Percentiles rank a stretch among this genome's conserved stretches.
phyloP scores from a whole-genome alignment of 2,113 vertebrate species.

The Melospiza melodia region DNA sequence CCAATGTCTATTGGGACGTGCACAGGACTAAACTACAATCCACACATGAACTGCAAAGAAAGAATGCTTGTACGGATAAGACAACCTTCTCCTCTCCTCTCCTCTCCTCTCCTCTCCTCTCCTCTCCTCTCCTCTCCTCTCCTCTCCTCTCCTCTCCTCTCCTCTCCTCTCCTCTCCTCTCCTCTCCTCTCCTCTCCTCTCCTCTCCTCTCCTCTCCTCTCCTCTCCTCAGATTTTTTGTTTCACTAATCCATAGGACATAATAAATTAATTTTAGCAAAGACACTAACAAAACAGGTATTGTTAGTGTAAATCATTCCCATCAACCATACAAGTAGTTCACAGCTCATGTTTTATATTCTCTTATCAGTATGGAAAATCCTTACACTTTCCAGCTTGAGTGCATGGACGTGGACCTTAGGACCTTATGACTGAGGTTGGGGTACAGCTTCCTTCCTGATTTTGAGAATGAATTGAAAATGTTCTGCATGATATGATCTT shows the following conservation, averaged over 20 bases:
- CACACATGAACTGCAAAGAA: background rate
- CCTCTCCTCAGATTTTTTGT: background rate
- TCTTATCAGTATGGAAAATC: background rate
- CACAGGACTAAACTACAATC: background rate
- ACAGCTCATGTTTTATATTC: background rate
- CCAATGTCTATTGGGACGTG: background rate
- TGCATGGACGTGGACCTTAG: background rate
- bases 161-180: background rate
- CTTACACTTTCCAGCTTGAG: background rate
- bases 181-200: background rate
- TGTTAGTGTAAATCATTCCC: background rate
- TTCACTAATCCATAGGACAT: background rate
- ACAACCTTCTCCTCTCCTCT: background rate
- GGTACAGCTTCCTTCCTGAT: background rate
- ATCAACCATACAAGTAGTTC: background rate
- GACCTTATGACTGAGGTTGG: background rate
- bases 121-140: background rate
- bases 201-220: background rate
- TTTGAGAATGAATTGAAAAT: background rate
- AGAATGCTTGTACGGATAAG: background rate
- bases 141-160: background rate
- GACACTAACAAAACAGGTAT: background rate
- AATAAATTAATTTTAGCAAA: background rate
- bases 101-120: no score
- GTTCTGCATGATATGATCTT: background rate